Base-by-base conservation (phyloP, 2,888 invertebrate genomes). In the Synergus gifuensis region DNA sequence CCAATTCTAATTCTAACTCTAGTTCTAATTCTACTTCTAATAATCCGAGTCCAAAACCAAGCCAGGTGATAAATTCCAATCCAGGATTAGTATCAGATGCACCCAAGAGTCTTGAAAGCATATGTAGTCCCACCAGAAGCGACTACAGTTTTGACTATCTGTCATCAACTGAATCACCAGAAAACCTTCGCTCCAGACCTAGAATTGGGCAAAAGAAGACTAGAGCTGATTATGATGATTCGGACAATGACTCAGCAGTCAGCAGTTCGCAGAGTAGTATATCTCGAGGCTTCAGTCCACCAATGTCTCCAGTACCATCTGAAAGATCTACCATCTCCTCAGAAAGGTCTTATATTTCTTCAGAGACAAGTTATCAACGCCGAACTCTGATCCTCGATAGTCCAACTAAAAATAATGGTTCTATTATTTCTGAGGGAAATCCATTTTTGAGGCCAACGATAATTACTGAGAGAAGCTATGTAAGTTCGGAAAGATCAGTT, bases 181-280 rank as follows among this genome's bases (percentile, higher is more conserved):
- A 90, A 11, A 86, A 87, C 4, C 67, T 83, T 67, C 86, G 87
- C 0, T 84, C 80, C 36, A 82, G 87, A 46, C 84, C 82, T 90
- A 92, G 81, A 88, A 92, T 83, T 22, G 80, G 77, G 8, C 86
- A 86, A 49, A 84, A 86, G 58, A 88, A 89, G 63, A 85, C 86
- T n/a, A 84, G 89, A n/a, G 85, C 86, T 62, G 90, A 94, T 92
- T 88, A 93, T 87, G 94, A 95, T 85, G 96, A 96, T 86, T 96
- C 96, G 87, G 97, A 97, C 91, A 97, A 97, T 88, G 97, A 98
- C 92, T 97, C 97, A 44, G 97, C 97, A 5, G 96, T 97, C 90
- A 97, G 97, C 73, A 96, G 96, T 85, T 95, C 96, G 78, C 97
- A 96, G 66, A 96, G 96, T 90, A 95, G 95, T 90, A 94, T 96